Evolutionary conservation across 1,140 invertebrate species (phyloP), one percentile per base, ranked within the genome.

Genomic region (Lithobius niger): DNA sequence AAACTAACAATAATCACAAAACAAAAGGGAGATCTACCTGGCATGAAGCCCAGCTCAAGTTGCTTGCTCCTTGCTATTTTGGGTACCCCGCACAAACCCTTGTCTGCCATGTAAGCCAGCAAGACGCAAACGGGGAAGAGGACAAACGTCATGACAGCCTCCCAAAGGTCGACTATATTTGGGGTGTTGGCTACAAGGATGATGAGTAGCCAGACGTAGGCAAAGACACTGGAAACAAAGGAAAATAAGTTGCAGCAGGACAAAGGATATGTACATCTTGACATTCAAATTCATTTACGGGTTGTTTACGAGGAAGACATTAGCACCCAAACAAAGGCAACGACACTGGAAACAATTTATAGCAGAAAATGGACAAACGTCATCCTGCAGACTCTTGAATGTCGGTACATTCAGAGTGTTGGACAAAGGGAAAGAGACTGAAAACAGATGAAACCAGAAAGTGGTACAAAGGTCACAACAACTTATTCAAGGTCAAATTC

Each of bases 171-270:
- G 4, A 82, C 73, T 22, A 64, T 63, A 49, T 78, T 64, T 0
- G 74, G 74, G 0, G 74, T 68, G 15, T 67, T 63, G 1, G 60
- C 67, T 16, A 76, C 59, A 18, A 82, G 65, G 40, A 82, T 74
- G 10, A 81, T 59, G 25, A 79, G 66, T 6, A 82, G 67, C 81
- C 81, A 82, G n/a, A 82, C 62, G 66, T 82, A 82, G 0, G 81
- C 79, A 57, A 81, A 75, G 3, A 81, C 60, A 47, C 73, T 74
- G 65, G 78, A 81, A 27, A 42, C 18, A 22, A 53, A 53, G 10
- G 40, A 15, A 47, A 47, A 47, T 21, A 47, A 13, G n/a, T n/a
- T 47, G 15, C 10, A 47, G 22, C 44, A 13, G 22, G 22, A 47
- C 44, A 47, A 13, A 10, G 13, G 6, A 13, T 47, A 47, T 10